Evolutionary conservation across 2,113 vertebrate species (phyloP), one percentile per base, ranked within the genome.

Genomic region (Dipodomys stephensi): DNA sequence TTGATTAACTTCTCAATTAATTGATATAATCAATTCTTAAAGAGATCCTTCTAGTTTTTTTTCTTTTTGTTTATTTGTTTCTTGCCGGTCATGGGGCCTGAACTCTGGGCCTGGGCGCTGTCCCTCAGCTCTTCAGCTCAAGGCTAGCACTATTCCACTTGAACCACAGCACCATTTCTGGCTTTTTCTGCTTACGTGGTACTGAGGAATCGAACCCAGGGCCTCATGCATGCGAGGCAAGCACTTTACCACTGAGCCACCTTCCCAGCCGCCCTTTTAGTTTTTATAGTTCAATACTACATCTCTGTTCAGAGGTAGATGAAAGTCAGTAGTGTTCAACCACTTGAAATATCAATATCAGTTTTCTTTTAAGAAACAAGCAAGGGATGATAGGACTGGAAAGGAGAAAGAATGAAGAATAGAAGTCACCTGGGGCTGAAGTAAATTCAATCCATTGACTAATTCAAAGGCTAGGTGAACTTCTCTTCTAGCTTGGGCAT

Each of bases 351-450:
- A 30, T 68, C 30, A 32, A 44, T 35, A 27, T 3, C 7, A 35
- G 8, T 23, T 81, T 35, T 60, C 6, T 84, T 64, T 67, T 28
- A 6, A 68, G 32, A 46, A 72, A 35, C 6, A 83, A 76, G 7
- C 2, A 32, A 79, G 16, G 35, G 0, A 9, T 16, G 28, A 12
- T n/a, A n/a, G 4, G 10, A 1, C 28, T 35, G 2, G 27, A 10
- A 9, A 28, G 15, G 7, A 71, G 35, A 13, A 65, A 84, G 6
- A 85, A 81, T 22, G 32, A 67, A 76, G 22, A 64, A 39, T 2
- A 67, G 28, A 83, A 80, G 23, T 65, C 62, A 19, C 9, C 80
- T 15, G 19, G 6, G 90, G 32, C 9, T 62, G 28, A 69, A 3
- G 20, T 13, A 81, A 35, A 84, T 27, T 18, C 27, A 12, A 30